Evolutionary conservation across 2,797 vertebrate genomes (phyloP).

Genomic region (Tympanoctomys barrerae): DNA sequence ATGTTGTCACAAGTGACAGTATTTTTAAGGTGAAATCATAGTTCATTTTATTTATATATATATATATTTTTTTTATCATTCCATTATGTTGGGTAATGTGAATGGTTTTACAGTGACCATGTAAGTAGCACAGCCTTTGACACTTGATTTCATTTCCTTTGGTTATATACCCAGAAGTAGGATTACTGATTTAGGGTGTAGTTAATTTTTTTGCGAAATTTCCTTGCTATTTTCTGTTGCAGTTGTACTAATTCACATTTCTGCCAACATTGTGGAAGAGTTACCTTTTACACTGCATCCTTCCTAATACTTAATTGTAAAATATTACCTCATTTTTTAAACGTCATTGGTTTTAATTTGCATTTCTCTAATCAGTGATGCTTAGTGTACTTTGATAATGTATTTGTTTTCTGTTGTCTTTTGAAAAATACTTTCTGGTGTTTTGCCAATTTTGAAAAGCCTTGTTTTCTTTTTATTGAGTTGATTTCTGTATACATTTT

Average conservation of each 20-base stretch:
- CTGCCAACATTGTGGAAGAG: not conserved
- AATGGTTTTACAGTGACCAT: not conserved
- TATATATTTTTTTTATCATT: not conserved
- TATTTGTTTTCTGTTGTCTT: not conserved
- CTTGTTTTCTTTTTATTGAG: not conserved
- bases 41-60: not conserved
- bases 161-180: not conserved
- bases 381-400: not conserved
- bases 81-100: not conserved
- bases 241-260: not conserved
- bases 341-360: not conserved
- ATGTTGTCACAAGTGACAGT: not conserved
- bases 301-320: not conserved
- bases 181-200: not conserved
- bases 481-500: not conserved
- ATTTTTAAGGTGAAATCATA: not conserved
- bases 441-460: not conserved
- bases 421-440: not conserved
- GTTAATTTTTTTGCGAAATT: not conserved
- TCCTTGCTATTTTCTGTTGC: not conserved
- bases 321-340: not conserved
- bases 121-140: not conserved
- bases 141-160: not conserved
- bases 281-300: not conserved
- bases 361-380: not conserved